Evolutionary conservation across 1,140 invertebrate genomes (phyloP).

Genomic region (Dermatophagoides farinae): DNA sequence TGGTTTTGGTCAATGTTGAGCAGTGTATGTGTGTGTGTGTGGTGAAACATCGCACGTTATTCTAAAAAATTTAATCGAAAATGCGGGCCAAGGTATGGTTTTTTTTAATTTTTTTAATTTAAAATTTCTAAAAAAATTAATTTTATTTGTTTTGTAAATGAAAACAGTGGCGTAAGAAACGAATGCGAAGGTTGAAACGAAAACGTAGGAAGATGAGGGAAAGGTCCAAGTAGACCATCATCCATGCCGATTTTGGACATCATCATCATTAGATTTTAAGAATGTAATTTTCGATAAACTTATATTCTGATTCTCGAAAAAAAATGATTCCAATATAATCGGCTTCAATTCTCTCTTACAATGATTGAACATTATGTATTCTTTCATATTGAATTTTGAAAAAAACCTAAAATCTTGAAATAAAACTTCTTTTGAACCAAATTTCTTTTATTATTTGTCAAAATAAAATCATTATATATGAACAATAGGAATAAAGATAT

Average conservation of each 20-base stretch:
- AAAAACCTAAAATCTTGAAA: no score
- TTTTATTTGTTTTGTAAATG: not conserved
- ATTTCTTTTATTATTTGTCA: no score
- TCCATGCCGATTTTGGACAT: not conserved
- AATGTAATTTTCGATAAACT: not conserved
- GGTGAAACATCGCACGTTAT: not conserved
- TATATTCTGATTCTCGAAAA: not conserved
- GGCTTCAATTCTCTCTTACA: no score
- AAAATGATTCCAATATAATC: no score
- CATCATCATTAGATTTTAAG: not conserved
- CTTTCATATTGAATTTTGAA: no score
- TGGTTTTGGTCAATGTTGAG: no score
- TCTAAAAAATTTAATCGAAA: not conserved
- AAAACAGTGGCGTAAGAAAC: conserved; percentile 28
- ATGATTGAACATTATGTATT: no score
- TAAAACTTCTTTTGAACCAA: no score
- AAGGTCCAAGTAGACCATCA: conserved; percentile 26
- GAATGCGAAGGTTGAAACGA: conserved; percentile 30
- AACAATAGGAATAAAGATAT: no score
- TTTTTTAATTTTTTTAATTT: not conserved
- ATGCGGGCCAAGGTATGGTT: conserved; percentile 8
- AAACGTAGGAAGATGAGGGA: conserved; percentile 32
- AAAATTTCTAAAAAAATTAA: not conserved
- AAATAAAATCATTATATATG: no score
- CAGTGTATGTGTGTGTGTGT: no score